Base-by-base conservation (phyloP, 37 sponge, comb jelly and placozoan genomes). In the Ephydatia muelleri region DNA sequence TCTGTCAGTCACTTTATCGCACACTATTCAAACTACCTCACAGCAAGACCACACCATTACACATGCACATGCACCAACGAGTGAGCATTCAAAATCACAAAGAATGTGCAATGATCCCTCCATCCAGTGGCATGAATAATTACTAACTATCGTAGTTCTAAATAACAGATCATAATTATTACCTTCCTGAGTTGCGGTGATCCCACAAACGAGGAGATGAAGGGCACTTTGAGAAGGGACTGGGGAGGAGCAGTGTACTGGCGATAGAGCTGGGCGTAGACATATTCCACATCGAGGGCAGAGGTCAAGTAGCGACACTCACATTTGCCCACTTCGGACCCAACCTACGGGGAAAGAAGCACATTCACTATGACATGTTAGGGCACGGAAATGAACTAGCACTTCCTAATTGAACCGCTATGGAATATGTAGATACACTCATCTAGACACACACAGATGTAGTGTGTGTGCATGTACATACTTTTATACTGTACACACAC, bases 161-260 rank as follows among this genome's bases (percentile, higher is more conserved):
- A n/a, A n/a, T n/a, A n/a, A n/a, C n/a, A n/a, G n/a, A n/a, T n/a
- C n/a, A n/a, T n/a, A n/a, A n/a, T n/a, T n/a, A 57, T 57, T 34
- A 94, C 97, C 91, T 97, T 91, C 72, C 82, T 86, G 22, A 97
- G 97, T 38, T 71, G 76, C 35, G 92, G 81, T 21, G 97, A 97
- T n/a, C 97, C 97, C n/a, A 94, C 75, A 27, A 74, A 76, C 28
- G 73, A 30, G 28, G 95, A 84, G 67, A 94, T 65, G 77, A 82
- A 89, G 73, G 76, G 19, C 16, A 67, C 72, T 70, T 84, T 91
- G 65, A 40, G 75, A 73, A 91, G 73, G 74, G 31, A 33, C 80
- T 93, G 88, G 65, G 90, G 92, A 14, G 89, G 68, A n/a, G 57
- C 32, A 33, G 85, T 80, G 90, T 83, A 86, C 79, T 86, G 84